Evolutionary conservation across 1,140 invertebrate species (phyloP).

Genomic region (Melipona quadrifasciata): DNA sequence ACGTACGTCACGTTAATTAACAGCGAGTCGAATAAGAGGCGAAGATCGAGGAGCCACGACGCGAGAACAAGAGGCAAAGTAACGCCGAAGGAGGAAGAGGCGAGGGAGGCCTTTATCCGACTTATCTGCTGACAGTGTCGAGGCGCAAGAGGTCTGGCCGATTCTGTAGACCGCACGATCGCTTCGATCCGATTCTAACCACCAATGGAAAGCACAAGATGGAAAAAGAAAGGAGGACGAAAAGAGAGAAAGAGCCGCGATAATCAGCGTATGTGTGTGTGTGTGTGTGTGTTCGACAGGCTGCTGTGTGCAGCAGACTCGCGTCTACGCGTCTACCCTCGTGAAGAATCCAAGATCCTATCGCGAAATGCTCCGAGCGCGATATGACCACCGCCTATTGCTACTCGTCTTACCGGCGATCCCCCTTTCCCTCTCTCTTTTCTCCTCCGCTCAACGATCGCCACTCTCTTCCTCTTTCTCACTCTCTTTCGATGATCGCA

Average conservation of each 20-base stretch:
- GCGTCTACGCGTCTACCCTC: constrained; percentile 12
- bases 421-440: constrained; percentile 16
- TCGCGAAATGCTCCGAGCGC: constrained; percentile 71
- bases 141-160: constrained; percentile 1
- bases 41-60: background rate
- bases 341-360: constrained; percentile 67
- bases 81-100: background rate
- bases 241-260: constrained; percentile 10
- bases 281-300: constrained; percentile 21
- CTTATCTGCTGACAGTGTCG: constrained; percentile 42
- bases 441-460: too few relatives aligned
- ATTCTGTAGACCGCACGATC: constrained; percentile 13
- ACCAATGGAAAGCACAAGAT: background rate
- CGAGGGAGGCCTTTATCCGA: constrained; percentile 24
- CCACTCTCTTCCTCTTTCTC: constrained; percentile 6
- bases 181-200: constrained; percentile 30
- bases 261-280: constrained; percentile 10
- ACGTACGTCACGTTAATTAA: constrained; percentile 9
- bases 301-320: constrained; percentile 13
- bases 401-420: constrained; percentile 76
- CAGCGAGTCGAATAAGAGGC: background rate
- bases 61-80: background rate
- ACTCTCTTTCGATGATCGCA: constrained; percentile 61
- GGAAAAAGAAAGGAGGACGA: background rate
- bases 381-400: constrained; percentile 77